Evolutionary conservation across 2,888 invertebrate species (phyloP).

Genomic region (Perizoma flavofasciatum): DNA sequence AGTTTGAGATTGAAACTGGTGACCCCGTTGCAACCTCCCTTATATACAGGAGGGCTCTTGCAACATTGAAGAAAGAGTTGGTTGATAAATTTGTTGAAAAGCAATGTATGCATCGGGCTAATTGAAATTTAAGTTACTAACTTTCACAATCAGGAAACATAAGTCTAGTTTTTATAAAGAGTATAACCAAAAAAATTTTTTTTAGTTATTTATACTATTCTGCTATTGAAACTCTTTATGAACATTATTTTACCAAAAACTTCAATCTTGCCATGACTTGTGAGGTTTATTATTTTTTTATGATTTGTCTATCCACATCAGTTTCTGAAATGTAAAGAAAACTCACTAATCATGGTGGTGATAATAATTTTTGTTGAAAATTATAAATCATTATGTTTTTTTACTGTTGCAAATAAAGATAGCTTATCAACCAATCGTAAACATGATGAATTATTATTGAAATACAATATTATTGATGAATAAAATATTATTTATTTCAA

Average conservation of each 20-base stretch:
- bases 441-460: constrained; percentile 14
- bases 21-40: constrained; percentile 80
- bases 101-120: constrained; percentile 54
- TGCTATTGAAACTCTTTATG: too few species aligned
- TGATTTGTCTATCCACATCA: constrained; percentile 1
- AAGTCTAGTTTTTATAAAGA: too few species aligned
- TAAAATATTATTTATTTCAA: constrained; percentile 76
- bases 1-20: constrained; percentile 87
- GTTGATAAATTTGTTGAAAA: constrained; percentile 82
- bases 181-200: too few species aligned
- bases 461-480: constrained; percentile 52
- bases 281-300: constrained; percentile 36
- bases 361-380: neutral
- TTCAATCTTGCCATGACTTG: too few species aligned
- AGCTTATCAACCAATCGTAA: neutral
- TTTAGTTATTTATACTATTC: too few species aligned
- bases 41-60: constrained; percentile 86
- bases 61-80: constrained; percentile 78
- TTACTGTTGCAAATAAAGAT: constrained; percentile 8
- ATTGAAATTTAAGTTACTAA: constrained; percentile 62
- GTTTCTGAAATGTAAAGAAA: too few species aligned
- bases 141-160: too few species aligned
- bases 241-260: too few species aligned
- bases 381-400: constrained; percentile 22
- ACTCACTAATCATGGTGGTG: too few species aligned